Base-by-base conservation (phyloP, 1,140 invertebrate genomes). In the Lepidotrigona ventralis region DNA sequence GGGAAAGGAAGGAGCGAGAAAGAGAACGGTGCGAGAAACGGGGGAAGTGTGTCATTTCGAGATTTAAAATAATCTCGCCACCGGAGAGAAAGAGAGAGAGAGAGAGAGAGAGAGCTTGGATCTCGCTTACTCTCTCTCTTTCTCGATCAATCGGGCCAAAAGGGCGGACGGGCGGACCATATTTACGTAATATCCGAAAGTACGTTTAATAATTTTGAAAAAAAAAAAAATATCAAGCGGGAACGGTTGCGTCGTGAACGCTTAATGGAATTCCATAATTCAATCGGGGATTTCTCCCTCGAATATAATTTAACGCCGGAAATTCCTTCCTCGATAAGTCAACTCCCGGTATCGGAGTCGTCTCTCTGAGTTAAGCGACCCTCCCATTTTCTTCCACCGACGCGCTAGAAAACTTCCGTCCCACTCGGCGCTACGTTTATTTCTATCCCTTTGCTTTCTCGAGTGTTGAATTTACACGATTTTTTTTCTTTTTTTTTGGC, bases 31-130 rank as follows among this genome's bases (percentile, higher is more conserved):
- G 21, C 33, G 26, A 19, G 58, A 54, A 81, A 81, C 21, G 21
- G 39, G 58, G 46, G 60, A 83, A 78, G 33, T 70, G 23, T 78
- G 74, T 83, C 80, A 77, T 51, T 80, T 72, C 26, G 46, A 77
- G 54, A 6, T 58, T 60, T 60, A 26, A 70, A 77, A 69, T 77
- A 77, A 77, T 82, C n/a, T 46, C 19, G 56, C 26, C 21, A 60
- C 69, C 70, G 63, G 68, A 58, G 63, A 33, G 68, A 70, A n/a
- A 6, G 51, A 53, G 51, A 54, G 14, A 54, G 53, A 54, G 54
- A 56, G 54, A 56, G 5, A 56, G 54, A 17, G 54, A 19, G 54
- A 17, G 54, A 46, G 39, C 39, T 46, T 46, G 54, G 39, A 46
- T 5, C n/a, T 23, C 12, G 23, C 58, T 60, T 23, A n/a, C 23